Percentiles rank a stretch among this genome's conserved stretches.
These are phyloP conservation scores for Protophormia terraenovae DNA, from an alignment of 2,888 invertebrate genomes.

Conservation along the genomic window DNA sequence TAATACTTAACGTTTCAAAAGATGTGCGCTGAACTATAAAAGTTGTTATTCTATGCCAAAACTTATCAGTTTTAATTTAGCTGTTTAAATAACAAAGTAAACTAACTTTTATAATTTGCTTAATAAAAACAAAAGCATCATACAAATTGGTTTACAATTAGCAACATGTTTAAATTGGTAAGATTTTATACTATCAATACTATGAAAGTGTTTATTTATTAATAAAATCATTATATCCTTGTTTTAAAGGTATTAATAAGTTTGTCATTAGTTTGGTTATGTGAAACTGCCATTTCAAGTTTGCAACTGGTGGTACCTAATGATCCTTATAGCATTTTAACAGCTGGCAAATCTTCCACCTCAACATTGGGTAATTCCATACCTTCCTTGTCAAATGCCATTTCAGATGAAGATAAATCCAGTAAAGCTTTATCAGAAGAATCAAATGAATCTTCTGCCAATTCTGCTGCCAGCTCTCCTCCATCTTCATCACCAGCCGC, in stretches of 20 bases:
- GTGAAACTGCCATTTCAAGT: slow-evolving; percentile 70
- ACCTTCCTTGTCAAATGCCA: slow-evolving; percentile 56
- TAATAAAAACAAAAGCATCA: not conserved
- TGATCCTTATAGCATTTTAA: slow-evolving; percentile 51
- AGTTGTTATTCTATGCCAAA: slow-evolving; percentile 12
- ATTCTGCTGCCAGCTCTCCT: slow-evolving; percentile 60
- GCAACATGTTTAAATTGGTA: slow-evolving; percentile 74
- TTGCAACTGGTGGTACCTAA: slow-evolving; percentile 54
- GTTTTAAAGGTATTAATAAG: slow-evolving; percentile 59
- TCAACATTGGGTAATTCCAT: slow-evolving; percentile 20
- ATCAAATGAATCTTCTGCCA: slow-evolving; percentile 62
- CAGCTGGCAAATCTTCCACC: slow-evolving; percentile 44
- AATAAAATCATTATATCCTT: not conserved
- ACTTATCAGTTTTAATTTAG: slow-evolving; percentile 57
- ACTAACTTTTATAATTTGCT: slow-evolving; percentile 21
- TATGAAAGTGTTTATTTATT: not conserved
- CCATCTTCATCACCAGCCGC: slow-evolving; percentile 56
- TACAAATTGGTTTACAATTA: not conserved
- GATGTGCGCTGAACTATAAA: slow-evolving; percentile 57
- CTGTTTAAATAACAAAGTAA: slow-evolving; percentile 47
- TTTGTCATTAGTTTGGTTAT: slow-evolving; percentile 57
- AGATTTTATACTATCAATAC: not conserved
- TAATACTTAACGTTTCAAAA: not conserved
- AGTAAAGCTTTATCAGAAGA: slow-evolving; percentile 64
- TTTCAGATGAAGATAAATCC: slow-evolving; percentile 57